Evolutionary conservation across 2,113 vertebrate species (phyloP), one percentile per base, ranked within the genome.

Genomic region (Microtus montanus): DNA sequence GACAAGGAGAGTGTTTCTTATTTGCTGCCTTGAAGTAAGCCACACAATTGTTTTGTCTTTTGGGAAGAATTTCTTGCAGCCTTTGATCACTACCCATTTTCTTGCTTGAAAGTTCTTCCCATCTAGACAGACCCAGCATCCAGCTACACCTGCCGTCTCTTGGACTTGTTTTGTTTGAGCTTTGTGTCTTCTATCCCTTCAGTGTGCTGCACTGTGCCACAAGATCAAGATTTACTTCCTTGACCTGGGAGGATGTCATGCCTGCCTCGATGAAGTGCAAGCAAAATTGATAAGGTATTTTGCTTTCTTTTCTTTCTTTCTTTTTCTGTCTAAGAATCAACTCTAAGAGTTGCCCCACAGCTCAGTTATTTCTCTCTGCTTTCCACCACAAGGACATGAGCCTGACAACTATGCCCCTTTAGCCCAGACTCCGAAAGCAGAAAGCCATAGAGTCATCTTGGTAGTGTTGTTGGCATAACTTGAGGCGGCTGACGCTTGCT

Each of bases 1-100:
- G 12, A 54, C 95, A 86, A 95, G 70, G 35, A 75, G 41, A 8
- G 8, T 4, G 6, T 75, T 94, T 93, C 54, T 93, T 93, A 66
- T 12, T 22, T 30, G 70, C 92, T 54, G 54, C 75, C 7, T 95
- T 82, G 41, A 82, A 84, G 89, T 61, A 95, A 89, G 74, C 54
- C 26, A 26, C 15, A 54, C n/a, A 3, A 33, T 61, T 91, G 68
- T 82, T 94, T 78, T 90, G 66, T 89, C 30, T 44, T 73, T 38
- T 19, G 49, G 85, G 73, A 38, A 58, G 63, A 52, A 11, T 44
- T 91, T 44, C 38, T 66, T 41, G 49, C 24, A 41, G 49, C 64
- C 12, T 58, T 52, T 35, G 47, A n/a, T 28, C 44, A 38, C n/a
- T 8, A 22, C 13, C 41, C 3, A 0, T 73, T 35, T 89, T 80